phyloP scores from a whole-genome alignment of 2,888 invertebrate species.

The Machimus atricapillus region DNA sequence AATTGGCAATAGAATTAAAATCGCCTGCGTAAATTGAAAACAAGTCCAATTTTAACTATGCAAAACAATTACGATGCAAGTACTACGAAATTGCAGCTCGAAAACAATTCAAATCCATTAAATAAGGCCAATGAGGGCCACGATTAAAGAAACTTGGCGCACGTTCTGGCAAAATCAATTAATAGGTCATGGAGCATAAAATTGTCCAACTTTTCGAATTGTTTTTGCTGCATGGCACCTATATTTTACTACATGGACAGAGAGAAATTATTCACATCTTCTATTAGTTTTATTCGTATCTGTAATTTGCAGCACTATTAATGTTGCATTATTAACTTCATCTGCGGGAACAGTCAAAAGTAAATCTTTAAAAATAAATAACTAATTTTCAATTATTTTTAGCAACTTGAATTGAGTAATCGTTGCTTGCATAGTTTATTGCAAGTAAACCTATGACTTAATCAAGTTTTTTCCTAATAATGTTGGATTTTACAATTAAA shows the following conservation, averaged over 20 bases:
- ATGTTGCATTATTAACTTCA: too few relatives aligned
- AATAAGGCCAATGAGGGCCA: background rate
- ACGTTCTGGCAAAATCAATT: background rate
- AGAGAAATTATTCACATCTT: background rate
- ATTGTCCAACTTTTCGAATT: background rate
- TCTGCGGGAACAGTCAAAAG: too few relatives aligned
- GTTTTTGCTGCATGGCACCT: background rate
- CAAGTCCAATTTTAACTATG: background rate
- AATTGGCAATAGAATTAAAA: background rate
- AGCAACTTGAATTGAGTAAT: background rate
- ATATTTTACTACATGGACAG: background rate
- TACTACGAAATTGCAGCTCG: background rate
- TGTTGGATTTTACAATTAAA: too few relatives aligned
- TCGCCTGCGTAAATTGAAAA: background rate
- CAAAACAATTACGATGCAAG: background rate
- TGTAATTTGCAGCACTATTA: too few relatives aligned
- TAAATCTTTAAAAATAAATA: too few relatives aligned
- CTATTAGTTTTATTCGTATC: too few relatives aligned
- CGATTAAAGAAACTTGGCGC: background rate
- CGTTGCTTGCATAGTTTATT: background rate
- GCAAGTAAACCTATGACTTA: too few relatives aligned
- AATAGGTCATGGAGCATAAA: background rate
- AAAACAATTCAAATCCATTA: background rate
- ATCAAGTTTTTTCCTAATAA: too few relatives aligned
- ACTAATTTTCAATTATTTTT: too few relatives aligned